These are phyloP conservation scores for Redunca redunca DNA, from an alignment of 2,113 vertebrate genomes.

Conservation along the genomic window DNA sequence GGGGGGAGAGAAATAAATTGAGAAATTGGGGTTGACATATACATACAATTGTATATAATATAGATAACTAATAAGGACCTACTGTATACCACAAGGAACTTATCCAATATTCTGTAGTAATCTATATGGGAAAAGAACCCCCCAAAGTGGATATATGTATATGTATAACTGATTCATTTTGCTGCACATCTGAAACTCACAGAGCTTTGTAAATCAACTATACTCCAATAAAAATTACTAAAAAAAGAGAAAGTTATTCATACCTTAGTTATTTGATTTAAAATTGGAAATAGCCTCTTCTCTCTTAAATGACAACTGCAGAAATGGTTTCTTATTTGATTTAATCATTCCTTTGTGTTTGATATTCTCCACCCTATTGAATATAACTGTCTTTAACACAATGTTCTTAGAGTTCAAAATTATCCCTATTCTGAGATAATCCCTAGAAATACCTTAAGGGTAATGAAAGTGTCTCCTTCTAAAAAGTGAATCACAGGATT, in stretches of 20 bases:
- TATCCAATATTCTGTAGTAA: not conserved
- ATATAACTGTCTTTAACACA: not conserved
- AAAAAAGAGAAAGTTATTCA: not conserved
- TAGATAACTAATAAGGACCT: not conserved
- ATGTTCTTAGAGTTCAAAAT: not conserved
- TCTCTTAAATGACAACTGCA: not conserved
- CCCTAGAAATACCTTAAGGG: not conserved
- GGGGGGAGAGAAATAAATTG: not conserved
- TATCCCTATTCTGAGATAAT: not conserved
- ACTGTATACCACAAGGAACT: not conserved
- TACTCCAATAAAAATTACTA: not conserved
- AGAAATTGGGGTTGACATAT: not conserved
- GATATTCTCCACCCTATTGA: not conserved
- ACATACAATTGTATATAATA: not conserved
- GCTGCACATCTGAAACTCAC: not conserved
- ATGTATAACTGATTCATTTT: not conserved
- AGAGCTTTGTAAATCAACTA: not conserved
- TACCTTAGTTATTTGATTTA: not conserved
- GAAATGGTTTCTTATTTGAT: not conserved
- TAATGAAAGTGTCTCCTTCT: not conserved
- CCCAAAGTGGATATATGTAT: not conserved
- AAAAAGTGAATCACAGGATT: not conserved
- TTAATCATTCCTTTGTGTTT: not conserved
- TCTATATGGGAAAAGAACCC: not conserved
- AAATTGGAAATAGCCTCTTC: not conserved